These are phyloP conservation scores for Phocides pigmalion DNA, from an alignment of 1,140 invertebrate species.

Conservation along the genomic window DNA sequence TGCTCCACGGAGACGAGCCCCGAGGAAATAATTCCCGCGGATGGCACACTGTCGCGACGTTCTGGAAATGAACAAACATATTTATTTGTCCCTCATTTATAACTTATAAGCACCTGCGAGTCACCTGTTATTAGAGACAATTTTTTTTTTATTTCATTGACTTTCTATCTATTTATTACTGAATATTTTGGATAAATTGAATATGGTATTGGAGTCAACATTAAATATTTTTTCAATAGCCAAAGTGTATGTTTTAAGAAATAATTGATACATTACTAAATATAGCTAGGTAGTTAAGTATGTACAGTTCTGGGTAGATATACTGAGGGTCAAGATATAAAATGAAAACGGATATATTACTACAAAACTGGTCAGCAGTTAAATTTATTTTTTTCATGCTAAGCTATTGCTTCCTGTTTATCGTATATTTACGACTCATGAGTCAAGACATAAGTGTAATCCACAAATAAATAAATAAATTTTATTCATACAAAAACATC, in stretches of 20 bases:
- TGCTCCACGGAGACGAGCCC: slow-evolving; percentile 51
- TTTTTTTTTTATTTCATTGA: too few species aligned
- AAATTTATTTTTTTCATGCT: neutral
- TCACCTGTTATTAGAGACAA: neutral
- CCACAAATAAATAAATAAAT: slow-evolving; percentile 18
- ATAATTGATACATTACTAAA: too few species aligned
- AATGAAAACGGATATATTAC: too few species aligned
- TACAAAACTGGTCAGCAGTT: neutral
- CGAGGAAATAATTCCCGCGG: slow-evolving; percentile 54
- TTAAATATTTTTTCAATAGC: too few species aligned
- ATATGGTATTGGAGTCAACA: too few species aligned
- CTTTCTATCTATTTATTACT: too few species aligned
- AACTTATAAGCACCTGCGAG: neutral
- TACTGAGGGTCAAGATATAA: too few species aligned
- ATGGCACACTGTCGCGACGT: slow-evolving; percentile 49
- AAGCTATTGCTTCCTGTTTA: slow-evolving; percentile 11
- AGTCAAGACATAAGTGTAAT: slow-evolving; percentile 11
- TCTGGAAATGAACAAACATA: slow-evolving; percentile 33
- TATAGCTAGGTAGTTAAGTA: too few species aligned
- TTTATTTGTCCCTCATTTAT: slow-evolving; percentile 33
- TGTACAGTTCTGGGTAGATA: too few species aligned
- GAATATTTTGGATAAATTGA: too few species aligned
- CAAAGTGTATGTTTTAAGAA: too few species aligned
- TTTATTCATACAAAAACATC: slow-evolving; percentile 18
- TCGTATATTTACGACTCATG: slow-evolving; percentile 15